Base-by-base conservation (phyloP, 2,797 vertebrate genomes). In the Anabacerthia variegaticeps region DNA sequence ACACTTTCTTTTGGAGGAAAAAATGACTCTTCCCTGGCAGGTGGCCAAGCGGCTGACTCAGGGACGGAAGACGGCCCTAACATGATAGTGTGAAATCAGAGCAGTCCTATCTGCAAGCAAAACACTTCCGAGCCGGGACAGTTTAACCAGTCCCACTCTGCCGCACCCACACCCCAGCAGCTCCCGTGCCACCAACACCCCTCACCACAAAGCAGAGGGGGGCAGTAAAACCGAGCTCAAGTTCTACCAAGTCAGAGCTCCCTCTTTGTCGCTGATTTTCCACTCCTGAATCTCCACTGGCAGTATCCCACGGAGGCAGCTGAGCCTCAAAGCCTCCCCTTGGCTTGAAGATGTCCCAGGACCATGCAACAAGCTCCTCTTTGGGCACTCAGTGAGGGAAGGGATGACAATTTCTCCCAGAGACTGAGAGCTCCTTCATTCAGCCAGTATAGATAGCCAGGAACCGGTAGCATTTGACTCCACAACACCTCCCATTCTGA, bases 1-100 rank as follows among this genome's bases (percentile, higher is more conserved):
- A 96, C 93, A 94, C 96, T 97, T 97, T 98, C 97, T 98, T 97
- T 94, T 95, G 88, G 95, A 97, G 98, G 97, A 97, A 98, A 97
- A 97, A 97, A 97, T 98, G 95, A 98, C 95, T 95, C 97, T 43
- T 52, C 93, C 73, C 82, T 98, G 98, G 98, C 97, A 0, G 19
- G 4, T 26, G 49, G 96, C 97, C 98, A 98, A 88, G 93, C 17
- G 6, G 92, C 94, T 98, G 97, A 98, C 96, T 98, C 97, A 98
- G 96, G 95, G 94, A 75, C 39, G 51, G 95, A 98, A 97, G 95
- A 95, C 62, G 18, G 96, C 89, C 71, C 92, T 94, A 95, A 92
- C 34, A 75, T 36, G 94, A 96, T 95, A 97, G 94, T 80, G 75
- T 93, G 95, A 96, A 96, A 95, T 97, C 96, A 95, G 93, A 96